phyloP scores from a whole-genome alignment of 2,797 vertebrate genomes.

The Melanotaenia trifasciata region DNA sequence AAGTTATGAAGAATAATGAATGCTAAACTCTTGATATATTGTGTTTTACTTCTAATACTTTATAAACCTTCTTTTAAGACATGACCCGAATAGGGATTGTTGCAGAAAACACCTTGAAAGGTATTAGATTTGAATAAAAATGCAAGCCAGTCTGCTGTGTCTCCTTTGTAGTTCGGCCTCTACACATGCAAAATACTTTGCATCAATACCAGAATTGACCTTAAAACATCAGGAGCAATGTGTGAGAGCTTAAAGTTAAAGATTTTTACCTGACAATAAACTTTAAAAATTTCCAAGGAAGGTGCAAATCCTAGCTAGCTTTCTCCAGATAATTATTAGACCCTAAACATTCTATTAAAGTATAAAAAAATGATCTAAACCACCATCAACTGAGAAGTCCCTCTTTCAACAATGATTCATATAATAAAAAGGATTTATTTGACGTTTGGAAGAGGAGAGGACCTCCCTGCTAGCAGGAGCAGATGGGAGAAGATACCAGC shows the following conservation, averaged over 20 bases:
- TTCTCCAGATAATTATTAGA: neutral
- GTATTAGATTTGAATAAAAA: neutral
- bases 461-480: constrained; percentile 13
- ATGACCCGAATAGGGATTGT: too few relatives aligned
- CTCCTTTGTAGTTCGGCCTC: neutral
- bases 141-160: too few relatives aligned
- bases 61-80: too few relatives aligned
- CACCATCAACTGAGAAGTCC: neutral
- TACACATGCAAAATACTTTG: neutral
- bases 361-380: neutral
- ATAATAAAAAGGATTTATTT: constrained; percentile 13
- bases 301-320: neutral
- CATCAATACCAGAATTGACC: too few relatives aligned
- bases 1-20: too few relatives aligned
- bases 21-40: too few relatives aligned
- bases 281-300: neutral
- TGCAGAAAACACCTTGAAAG: neutral
- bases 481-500: constrained; percentile 6
- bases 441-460: neutral
- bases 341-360: neutral
- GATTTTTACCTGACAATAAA: too few relatives aligned
- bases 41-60: too few relatives aligned
- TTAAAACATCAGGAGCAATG: too few relatives aligned
- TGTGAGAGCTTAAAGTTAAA: too few relatives aligned
- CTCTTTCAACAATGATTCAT: neutral